Evolutionary conservation across 2,797 vertebrate genomes (phyloP), one percentile per base, ranked within the genome.

Genomic region (Chelmon rostratus): DNA sequence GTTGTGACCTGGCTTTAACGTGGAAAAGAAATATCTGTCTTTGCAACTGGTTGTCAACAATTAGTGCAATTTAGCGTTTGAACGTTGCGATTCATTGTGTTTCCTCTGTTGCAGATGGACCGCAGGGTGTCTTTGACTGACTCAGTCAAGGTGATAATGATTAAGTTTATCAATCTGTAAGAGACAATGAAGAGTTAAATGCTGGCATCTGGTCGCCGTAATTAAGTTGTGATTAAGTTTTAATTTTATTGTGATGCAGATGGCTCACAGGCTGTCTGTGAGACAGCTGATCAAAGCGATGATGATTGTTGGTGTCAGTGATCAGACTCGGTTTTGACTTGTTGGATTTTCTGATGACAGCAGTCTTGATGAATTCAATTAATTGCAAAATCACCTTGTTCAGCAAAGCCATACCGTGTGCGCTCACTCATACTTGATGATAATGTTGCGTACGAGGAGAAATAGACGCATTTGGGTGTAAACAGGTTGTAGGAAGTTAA

Each of bases 41-140:
- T 42, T 52, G 49, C 35, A 19, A 3, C n/a, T 40, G 35, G 23
- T n/a, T 40, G 6, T 35, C 28, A 23, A 35, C 4, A 42, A 3
- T 2, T 28, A 31, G 63, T 2, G 11, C 12, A 15, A 2, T 11
- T n/a, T 21, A 49, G 69, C 11, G 4, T 59, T 28, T 61, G 9
- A 59, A 21, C 8, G 4, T 52, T 8, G 5, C 2, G 9, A 16
- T 18, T 78, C 1, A 33, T 42, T 49, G 35, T 79, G 64, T 87
- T 50, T 88, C 54, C 64, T 88, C 4, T 87, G 70, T 88, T 88
- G 44, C 86, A 91, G 90, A 50, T 40, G 70, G 79, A 88, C 16
- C 76, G 66, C 73, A 84, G 83, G n/a, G 69, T 81, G 49, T 92
- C 88, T 86, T 18, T 90, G 76, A 65, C 61, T 19, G 80, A 83